These are phyloP conservation scores for Meteorus colon DNA, from an alignment of 2,888 invertebrate genomes.

Conservation along the genomic window DNA sequence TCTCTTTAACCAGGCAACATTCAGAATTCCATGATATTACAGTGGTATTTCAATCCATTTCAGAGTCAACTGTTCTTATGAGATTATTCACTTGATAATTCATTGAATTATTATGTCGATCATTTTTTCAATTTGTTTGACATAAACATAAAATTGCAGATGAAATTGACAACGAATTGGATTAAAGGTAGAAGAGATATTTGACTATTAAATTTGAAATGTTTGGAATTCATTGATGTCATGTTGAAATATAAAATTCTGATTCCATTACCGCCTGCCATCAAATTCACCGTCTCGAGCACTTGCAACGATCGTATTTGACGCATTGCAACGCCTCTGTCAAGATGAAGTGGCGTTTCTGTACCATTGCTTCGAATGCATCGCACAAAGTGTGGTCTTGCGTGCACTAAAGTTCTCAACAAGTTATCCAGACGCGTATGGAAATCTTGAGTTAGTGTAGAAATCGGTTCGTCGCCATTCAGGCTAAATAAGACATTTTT, in stretches of 20 bases:
- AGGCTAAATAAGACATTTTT: conserved; percentile 71
- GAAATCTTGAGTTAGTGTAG: conserved; percentile 95
- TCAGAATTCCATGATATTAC: not conserved
- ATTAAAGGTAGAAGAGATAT: not conserved
- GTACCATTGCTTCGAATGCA: conserved; percentile 91
- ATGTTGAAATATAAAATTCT: conserved; percentile 11
- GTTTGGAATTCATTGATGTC: conserved; percentile 4
- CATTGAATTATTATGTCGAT: no score
- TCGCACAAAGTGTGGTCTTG: conserved; percentile 94
- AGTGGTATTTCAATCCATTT: no score
- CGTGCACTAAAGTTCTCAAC: conserved; percentile 91
- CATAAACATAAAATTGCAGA: no score
- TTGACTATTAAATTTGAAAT: not conserved
- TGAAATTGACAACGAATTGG: conserved; percentile 1
- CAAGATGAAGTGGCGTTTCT: conserved; percentile 88
- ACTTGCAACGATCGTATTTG: conserved; percentile 91
- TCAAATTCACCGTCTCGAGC: conserved; percentile 95
- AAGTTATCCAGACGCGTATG: conserved; percentile 95
- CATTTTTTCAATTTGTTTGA: no score
- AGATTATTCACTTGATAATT: no score
- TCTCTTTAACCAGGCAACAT: not conserved
- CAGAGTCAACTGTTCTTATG: no score
- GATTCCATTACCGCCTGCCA: conserved; percentile 83
- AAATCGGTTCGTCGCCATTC: conserved; percentile 89
- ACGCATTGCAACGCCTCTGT: conserved; percentile 86